phyloP scores from a whole-genome alignment of 2,888 invertebrate species.

The Mesoligia furuncula region DNA sequence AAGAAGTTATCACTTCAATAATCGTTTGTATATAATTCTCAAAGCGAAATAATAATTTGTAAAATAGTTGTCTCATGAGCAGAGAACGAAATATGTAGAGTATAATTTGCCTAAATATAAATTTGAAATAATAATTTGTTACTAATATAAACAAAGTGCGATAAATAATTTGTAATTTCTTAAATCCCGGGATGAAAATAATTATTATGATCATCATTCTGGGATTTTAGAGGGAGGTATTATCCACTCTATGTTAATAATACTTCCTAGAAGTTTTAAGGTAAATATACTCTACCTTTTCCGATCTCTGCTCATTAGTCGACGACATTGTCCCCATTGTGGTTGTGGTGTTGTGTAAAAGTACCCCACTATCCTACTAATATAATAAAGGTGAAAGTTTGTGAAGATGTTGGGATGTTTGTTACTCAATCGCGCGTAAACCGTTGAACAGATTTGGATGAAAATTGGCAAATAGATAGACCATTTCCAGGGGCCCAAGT shows the following conservation, averaged over 20 bases:
- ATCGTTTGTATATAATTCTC: not conserved
- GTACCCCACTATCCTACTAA: not conserved
- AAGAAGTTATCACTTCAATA: too few species aligned
- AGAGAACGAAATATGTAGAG: not conserved
- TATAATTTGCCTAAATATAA: not conserved
- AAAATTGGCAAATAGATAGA: too few species aligned
- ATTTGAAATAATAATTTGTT: not conserved
- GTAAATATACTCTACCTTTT: not conserved
- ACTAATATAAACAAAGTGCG: not conserved
- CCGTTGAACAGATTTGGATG: too few species aligned
- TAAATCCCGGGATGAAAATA: not conserved
- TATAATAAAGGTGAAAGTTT: too few species aligned
- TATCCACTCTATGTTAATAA: not conserved
- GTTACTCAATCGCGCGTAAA: too few species aligned
- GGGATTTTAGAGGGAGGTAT: not conserved
- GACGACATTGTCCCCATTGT: not conserved
- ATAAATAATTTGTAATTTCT: not conserved
- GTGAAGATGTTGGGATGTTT: too few species aligned
- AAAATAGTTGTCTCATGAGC: not conserved
- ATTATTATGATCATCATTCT: not conserved
- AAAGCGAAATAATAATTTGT: not conserved
- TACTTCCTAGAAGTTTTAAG: not conserved
- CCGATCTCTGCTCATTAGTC: not conserved
- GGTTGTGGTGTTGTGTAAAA: not conserved
- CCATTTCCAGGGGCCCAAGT: too few species aligned